Percentiles rank a stretch among this genome's conserved stretches.
phyloP scores from a whole-genome alignment of 2,113 vertebrate species.

The Vimba vimba region DNA sequence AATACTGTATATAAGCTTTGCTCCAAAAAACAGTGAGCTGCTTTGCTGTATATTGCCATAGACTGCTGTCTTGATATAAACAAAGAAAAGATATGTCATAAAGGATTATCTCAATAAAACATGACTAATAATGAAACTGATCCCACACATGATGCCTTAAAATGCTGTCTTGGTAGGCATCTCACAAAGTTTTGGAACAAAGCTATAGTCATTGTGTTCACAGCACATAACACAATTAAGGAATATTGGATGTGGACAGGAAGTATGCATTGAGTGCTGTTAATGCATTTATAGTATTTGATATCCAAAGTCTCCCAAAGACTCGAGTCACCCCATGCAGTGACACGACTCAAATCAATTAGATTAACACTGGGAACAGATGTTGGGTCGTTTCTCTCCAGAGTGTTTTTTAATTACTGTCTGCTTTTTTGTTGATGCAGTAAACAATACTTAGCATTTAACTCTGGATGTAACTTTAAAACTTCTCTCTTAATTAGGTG shows the following conservation, averaged over 20 bases:
- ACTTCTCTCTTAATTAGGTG: constrained; percentile 20
- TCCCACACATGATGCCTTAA: background rate
- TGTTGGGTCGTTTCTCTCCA: constrained; percentile 43
- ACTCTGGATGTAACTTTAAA: constrained; percentile 29
- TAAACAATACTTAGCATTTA: constrained; percentile 35
- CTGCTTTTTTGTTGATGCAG: constrained; percentile 15
- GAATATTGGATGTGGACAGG: constrained; percentile 19
- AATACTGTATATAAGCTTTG: background rate
- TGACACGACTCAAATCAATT: constrained; percentile 45
- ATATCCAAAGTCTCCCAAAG: constrained; percentile 22
- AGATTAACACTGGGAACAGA: constrained; percentile 51
- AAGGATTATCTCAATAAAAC: background rate
- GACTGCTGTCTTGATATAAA: background rate
- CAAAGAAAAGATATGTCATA: background rate
- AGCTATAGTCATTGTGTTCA: background rate
- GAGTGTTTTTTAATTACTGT: constrained; percentile 54
- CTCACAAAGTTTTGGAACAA: background rate
- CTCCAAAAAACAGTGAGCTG: background rate
- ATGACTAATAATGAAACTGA: background rate
- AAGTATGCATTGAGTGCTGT: background rate
- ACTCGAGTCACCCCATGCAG: constrained; percentile 31
- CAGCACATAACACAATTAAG: constrained; percentile 18
- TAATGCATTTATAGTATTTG: constrained; percentile 5
- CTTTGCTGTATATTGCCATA: background rate
- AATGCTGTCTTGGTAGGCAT: background rate